phyloP scores from a whole-genome alignment of 2,888 invertebrate genomes.

The Xestia rhomboidea region DNA sequence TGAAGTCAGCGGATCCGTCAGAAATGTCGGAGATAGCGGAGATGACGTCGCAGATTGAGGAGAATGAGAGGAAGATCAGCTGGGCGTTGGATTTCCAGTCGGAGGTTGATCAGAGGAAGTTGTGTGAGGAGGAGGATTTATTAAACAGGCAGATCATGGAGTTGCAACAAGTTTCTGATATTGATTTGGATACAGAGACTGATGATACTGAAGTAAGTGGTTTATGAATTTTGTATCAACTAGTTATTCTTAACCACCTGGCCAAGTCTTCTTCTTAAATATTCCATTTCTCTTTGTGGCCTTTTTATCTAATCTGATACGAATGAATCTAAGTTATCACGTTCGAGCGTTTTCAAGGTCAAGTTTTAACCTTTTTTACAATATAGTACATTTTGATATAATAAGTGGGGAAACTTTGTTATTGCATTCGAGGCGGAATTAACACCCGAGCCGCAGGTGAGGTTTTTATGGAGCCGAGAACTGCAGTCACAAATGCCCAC shows the following conservation, averaged over 20 bases:
- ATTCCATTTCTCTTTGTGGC: too few relatives aligned
- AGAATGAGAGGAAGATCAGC: slow-evolving; percentile 90
- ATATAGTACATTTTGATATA: too few relatives aligned
- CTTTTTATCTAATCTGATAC: too few relatives aligned
- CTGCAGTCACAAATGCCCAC: too few relatives aligned
- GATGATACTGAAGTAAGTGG: slow-evolving; percentile 92
- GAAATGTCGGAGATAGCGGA: slow-evolving; percentile 89
- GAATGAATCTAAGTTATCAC: too few relatives aligned
- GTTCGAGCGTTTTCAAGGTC: too few relatives aligned
- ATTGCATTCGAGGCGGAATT: too few relatives aligned
- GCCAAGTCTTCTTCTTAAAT: too few relatives aligned
- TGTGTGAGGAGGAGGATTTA: slow-evolving; percentile 94
- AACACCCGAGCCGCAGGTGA: too few relatives aligned
- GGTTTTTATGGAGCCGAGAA: too few relatives aligned
- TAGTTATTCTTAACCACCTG: neutral
- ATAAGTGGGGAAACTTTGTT: too few relatives aligned
- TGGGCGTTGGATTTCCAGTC: slow-evolving; percentile 92
- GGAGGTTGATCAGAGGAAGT: slow-evolving; percentile 93
- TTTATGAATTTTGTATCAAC: neutral
- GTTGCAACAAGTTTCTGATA: slow-evolving; percentile 93
- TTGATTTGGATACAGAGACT: slow-evolving; percentile 95
- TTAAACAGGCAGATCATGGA: slow-evolving; percentile 94
- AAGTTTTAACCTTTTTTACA: too few relatives aligned
- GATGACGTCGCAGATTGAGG: slow-evolving; percentile 89
- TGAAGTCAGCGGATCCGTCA: slow-evolving; percentile 85